A percentile compares a stretch with the other conserved stretches of the same genome.
Conservation (phyloP, 2,888 invertebrate genomes). For the Drosophila fungiperda region DNA sequence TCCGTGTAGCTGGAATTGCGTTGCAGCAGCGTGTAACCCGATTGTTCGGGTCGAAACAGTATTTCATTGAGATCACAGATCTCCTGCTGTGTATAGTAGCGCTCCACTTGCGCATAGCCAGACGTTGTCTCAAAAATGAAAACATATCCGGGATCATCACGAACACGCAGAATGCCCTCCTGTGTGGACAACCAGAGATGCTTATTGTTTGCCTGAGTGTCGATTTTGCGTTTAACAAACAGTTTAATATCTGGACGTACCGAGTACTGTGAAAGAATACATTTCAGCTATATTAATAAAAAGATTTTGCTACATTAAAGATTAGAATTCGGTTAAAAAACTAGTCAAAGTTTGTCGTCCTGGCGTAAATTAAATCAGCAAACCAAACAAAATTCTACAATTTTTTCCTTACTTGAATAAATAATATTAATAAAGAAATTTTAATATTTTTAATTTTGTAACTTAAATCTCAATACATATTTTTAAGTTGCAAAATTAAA, state of each 20-base stretch:
- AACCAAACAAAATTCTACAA: not conserved
- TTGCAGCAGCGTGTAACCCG: slow-evolving; percentile 67
- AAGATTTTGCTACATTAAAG: not conserved
- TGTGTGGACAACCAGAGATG: slow-evolving; percentile 74
- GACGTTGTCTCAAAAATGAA: slow-evolving; percentile 77
- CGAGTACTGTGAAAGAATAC: slow-evolving; percentile 51
- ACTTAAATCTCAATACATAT: not conserved
- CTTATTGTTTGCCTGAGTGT: slow-evolving; percentile 51
- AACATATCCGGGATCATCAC: slow-evolving; percentile 81
- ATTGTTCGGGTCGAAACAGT: slow-evolving; percentile 70
- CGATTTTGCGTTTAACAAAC: slow-evolving; percentile 66
- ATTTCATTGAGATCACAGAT: slow-evolving; percentile 84
- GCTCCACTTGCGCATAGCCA: slow-evolving; percentile 76
- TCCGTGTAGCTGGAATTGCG: slow-evolving; percentile 83
- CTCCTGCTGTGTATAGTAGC: slow-evolving; percentile 74
- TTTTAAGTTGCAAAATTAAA: not conserved
- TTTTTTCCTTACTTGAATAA: not conserved
- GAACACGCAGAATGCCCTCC: slow-evolving; percentile 77
- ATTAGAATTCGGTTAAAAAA: too few relatives aligned
- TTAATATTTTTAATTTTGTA: not conserved
- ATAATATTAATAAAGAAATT: not conserved
- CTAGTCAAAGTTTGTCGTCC: too few relatives aligned
- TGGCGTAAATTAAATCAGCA: too few relatives aligned
- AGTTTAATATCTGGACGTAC: slow-evolving; percentile 65
- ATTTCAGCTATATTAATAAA: not conserved